Conservation (phyloP, 2,797 vertebrate genomes). For the Sarcoramphus papa region DNA sequence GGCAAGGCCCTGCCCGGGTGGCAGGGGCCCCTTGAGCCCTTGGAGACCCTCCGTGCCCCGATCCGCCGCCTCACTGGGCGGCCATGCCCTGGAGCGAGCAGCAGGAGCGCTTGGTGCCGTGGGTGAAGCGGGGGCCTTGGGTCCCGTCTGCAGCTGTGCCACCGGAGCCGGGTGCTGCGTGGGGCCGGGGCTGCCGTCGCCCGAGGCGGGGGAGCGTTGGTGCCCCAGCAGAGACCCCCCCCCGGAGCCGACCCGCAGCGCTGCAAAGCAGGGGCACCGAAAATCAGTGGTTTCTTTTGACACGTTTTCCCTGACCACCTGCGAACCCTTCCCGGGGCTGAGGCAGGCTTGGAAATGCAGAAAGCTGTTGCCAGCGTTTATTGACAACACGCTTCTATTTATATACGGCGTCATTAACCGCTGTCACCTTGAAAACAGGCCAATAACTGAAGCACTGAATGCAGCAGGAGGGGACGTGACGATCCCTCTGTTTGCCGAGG, state of each 20-base stretch:
- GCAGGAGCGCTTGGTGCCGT: neutral
- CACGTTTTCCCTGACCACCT: neutral
- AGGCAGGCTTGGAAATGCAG: neutral
- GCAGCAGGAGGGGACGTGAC: neutral
- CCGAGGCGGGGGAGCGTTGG: rapidly evolving
- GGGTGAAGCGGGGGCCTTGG: neutral
- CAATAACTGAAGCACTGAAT: rapidly evolving
- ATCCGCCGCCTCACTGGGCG: neutral
- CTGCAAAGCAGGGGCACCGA: rapidly evolving
- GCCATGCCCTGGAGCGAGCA: neutral
- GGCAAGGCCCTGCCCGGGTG: no score
- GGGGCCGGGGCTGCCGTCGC: neutral
- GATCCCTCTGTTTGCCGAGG: neutral
- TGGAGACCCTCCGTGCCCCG: neutral
- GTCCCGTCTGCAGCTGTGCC: neutral
- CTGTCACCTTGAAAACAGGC: neutral
- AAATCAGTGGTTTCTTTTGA: neutral
- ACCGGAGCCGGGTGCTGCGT: neutral
- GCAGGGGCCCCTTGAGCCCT: neutral
- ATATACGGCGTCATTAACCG: neutral
- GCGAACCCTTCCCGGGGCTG: neutral
- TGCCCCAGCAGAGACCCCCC: neutral
- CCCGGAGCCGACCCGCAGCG: rapidly evolving
- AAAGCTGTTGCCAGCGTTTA: neutral
- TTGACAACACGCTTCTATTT: neutral